These are phyloP conservation scores for Listrodromus nycthemerus DNA, from an alignment of 2,888 invertebrate genomes.

Conservation along the genomic window DNA sequence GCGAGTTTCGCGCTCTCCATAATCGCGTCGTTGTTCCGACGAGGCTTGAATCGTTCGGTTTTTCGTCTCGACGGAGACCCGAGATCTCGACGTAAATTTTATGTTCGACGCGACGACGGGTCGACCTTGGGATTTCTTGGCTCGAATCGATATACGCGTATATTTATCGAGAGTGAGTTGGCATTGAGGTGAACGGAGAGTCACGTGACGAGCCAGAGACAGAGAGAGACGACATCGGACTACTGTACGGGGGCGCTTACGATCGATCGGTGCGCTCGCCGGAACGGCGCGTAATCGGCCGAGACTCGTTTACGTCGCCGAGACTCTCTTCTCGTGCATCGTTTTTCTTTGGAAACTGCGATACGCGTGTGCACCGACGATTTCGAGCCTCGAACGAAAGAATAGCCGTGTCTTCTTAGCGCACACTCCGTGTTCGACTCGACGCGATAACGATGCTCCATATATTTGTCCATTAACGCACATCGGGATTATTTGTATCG, in stretches of 20 bases:
- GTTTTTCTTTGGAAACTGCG: constrained; percentile 11
- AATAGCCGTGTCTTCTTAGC: too few species aligned
- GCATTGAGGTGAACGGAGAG: not conserved
- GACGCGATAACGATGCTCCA: too few species aligned
- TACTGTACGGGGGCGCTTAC: too few species aligned
- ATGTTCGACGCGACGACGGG: not conserved
- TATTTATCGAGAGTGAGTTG: not conserved
- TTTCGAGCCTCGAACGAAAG: not conserved
- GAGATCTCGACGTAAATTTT: not conserved
- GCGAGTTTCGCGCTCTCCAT: constrained; percentile 38
- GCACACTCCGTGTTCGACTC: too few species aligned
- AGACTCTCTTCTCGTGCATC: constrained; percentile 2
- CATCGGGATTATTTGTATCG: not conserved
- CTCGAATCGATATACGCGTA: not conserved
- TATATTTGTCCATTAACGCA: too few species aligned
- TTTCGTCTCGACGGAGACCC: constrained; percentile 36
- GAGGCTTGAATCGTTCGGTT: constrained; percentile 48
- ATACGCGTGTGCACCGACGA: not conserved
- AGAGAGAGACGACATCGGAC: too few species aligned
- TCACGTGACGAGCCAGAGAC: too few species aligned
- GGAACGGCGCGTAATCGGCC: constrained; percentile 42
- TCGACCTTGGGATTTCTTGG: not conserved
- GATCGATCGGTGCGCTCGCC: too few species aligned
- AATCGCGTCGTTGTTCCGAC: constrained; percentile 33
- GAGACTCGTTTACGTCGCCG: constrained; percentile 10